Conservation (phyloP, 2,797 vertebrate species). For the Gymnothorax javanicus region DNA sequence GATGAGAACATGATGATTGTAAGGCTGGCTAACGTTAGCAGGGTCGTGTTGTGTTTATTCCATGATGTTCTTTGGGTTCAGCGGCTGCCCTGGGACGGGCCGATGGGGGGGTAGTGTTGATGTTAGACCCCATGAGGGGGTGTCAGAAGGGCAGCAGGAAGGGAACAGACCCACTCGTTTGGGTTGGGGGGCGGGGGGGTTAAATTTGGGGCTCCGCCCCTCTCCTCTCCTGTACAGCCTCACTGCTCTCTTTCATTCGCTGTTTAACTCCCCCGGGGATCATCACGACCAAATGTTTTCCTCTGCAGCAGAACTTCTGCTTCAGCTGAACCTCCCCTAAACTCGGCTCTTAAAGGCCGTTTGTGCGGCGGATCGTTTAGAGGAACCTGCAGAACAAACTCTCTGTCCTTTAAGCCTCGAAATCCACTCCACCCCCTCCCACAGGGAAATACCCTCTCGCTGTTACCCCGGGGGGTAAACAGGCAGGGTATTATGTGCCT, state of each 20-base stretch:
- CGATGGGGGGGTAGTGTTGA: not conserved
- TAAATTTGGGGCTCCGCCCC: not conserved
- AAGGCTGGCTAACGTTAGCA: not conserved
- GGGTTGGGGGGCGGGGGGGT: not conserved
- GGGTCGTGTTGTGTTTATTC: not conserved
- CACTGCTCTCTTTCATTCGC: not conserved
- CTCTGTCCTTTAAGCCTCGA: not conserved
- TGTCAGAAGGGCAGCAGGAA: not conserved
- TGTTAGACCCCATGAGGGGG: conserved; percentile 27
- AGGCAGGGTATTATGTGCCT: not conserved
- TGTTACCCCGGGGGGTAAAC: not conserved
- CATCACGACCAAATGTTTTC: not conserved
- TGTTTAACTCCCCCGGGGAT: not conserved
- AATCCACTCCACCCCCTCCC: not conserved
- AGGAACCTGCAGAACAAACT: not conserved
- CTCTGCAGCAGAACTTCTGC: not conserved
- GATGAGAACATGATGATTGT: not conserved
- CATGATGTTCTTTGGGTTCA: conserved; percentile 2
- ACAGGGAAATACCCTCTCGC: not conserved
- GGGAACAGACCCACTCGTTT: conserved; percentile 21
- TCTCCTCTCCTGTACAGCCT: not conserved
- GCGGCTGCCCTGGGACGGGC: not conserved
- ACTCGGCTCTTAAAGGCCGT: not conserved
- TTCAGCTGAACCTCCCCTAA: not conserved
- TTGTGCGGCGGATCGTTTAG: not conserved